Evolutionary conservation across 2,797 vertebrate genomes (phyloP).

Genomic region (Scolopax bukidnonensis): DNA sequence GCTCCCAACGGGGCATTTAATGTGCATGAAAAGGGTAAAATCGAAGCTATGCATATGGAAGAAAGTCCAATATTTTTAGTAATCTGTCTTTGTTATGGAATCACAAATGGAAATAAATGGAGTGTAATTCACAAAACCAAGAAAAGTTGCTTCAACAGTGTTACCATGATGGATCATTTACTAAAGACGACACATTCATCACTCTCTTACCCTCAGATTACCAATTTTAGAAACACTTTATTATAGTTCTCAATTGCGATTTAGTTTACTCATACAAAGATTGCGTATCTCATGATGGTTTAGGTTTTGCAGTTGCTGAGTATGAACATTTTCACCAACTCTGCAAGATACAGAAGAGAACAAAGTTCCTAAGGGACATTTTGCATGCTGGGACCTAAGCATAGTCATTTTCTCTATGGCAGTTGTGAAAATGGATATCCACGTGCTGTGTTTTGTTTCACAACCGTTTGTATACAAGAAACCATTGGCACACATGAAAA

Average conservation of each 20-base stretch:
- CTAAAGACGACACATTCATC: background rate
- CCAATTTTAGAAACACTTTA: background rate
- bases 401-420: background rate
- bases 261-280: background rate
- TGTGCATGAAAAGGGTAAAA: background rate
- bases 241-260: background rate
- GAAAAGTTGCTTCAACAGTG: background rate
- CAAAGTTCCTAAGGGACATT: background rate
- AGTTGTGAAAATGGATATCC: background rate
- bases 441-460: fast-evolving
- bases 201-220: background rate
- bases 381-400: background rate
- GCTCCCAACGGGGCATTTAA: background rate
- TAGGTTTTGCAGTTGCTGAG: background rate
- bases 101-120: background rate
- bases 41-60: background rate
- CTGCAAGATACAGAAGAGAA: background rate
- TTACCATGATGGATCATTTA: background rate
- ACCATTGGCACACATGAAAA: background rate
- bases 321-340: background rate
- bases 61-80: background rate
- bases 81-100: slow-evolving; percentile 4
- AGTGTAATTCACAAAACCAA: background rate
- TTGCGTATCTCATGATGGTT: background rate
- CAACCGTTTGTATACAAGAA: background rate